phyloP scores from a whole-genome alignment of 2,113 vertebrate species.

The Solea solea region DNA sequence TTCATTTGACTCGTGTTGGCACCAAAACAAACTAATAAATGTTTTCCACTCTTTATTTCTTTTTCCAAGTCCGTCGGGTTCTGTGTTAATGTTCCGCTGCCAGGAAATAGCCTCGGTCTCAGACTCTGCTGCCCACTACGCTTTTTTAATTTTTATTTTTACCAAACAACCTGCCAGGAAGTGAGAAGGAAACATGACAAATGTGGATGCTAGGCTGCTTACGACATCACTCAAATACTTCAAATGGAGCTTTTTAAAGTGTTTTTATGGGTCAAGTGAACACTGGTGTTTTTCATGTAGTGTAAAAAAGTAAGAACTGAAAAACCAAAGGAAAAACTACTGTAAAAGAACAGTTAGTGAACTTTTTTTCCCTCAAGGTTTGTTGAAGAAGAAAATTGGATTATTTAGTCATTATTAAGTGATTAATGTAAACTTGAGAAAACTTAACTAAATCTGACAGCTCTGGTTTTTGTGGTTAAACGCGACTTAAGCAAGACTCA shows the following conservation, averaged over 20 bases:
- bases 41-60: not conserved
- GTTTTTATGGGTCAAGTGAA: too few species aligned
- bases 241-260: not conserved
- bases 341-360: too few species aligned
- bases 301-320: too few species aligned
- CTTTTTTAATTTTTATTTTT: not conserved
- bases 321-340: too few species aligned
- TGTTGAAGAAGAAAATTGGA: too few species aligned
- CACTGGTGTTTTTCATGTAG: too few species aligned
- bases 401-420: too few species aligned
- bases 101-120: constrained; percentile 26
- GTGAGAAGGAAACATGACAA: not conserved
- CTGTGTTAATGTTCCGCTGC: not conserved
- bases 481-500: too few species aligned
- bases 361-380: too few species aligned
- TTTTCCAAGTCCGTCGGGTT: not conserved
- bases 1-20: not conserved
- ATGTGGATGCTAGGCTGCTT: not conserved
- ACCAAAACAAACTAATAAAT: constrained; percentile 5
- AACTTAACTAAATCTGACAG: too few species aligned
- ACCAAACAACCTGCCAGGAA: not conserved
- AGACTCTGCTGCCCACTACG: not conserved
- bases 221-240: not conserved
- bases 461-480: too few species aligned
- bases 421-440: too few species aligned